phyloP scores from a whole-genome alignment of 2,888 invertebrate species.

The Himalopsyche anomala region DNA sequence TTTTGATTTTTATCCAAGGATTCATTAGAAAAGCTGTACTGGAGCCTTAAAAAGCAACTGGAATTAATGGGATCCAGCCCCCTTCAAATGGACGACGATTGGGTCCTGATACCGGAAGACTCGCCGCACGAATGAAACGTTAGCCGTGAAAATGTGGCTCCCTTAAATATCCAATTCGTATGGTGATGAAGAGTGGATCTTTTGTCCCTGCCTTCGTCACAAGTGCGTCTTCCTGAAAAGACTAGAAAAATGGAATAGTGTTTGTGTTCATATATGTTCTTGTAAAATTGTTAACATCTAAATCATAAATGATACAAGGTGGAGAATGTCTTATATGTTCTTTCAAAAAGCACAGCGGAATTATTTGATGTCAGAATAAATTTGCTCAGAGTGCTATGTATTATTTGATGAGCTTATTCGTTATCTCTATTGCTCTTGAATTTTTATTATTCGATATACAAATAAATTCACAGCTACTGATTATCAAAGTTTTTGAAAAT shows the following conservation, averaged over 20 bases:
- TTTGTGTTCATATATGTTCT: constrained; percentile 33
- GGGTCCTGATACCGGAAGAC: constrained; percentile 75
- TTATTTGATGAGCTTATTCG: not conserved
- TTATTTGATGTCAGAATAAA: not conserved
- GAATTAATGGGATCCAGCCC: constrained; percentile 71
- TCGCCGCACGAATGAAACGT: constrained; percentile 73
- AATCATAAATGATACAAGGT: not conserved
- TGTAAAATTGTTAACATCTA: constrained; percentile 12
- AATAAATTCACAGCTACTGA: not conserved
- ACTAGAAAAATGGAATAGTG: constrained; percentile 41
- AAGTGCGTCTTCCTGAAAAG: constrained; percentile 44
- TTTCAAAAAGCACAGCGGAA: not conserved
- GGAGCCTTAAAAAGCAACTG: constrained; percentile 81
- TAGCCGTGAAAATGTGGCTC: constrained; percentile 27
- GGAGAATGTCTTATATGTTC: not conserved
- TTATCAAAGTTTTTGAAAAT: not conserved
- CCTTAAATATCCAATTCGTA: constrained; percentile 9
- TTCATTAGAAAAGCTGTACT: constrained; percentile 81
- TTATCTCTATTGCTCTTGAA: not conserved
- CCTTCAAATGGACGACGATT: constrained; percentile 74
- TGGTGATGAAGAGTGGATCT: not conserved
- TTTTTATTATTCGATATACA: not conserved
- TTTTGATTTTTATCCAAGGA: constrained; percentile 74
- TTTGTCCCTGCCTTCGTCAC: constrained; percentile 16
- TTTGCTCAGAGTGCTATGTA: not conserved